Conservation (phyloP, 2,113 vertebrate species). For the Zootoca vivipara region DNA sequence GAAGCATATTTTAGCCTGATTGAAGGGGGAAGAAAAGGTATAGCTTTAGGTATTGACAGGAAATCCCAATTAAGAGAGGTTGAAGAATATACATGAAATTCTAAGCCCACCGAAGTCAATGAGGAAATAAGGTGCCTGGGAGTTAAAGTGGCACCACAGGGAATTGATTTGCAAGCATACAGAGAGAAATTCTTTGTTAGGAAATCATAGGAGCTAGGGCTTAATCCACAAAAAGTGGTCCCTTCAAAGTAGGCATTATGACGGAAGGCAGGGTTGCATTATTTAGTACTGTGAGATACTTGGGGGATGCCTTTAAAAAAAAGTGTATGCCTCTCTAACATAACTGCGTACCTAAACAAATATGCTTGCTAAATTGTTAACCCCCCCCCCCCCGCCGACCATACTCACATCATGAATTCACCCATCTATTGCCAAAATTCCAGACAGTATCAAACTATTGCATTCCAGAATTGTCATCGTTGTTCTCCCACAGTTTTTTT, state of each 20-base stretch:
- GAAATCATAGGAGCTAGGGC: not conserved
- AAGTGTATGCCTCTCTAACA: not conserved
- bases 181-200: not conserved
- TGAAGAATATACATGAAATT: slow-evolving; percentile 16
- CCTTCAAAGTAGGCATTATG: not conserved
- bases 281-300: not conserved
- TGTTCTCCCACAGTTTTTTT: not conserved
- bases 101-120: not conserved
- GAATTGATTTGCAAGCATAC: not conserved
- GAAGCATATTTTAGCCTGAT: slow-evolving; percentile 10
- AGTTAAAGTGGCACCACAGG: not conserved
- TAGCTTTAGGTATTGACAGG: not conserved
- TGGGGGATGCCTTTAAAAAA: not conserved
- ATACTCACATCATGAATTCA: not conserved
- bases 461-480: not conserved
- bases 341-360: not conserved
- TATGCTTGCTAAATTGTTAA: not conserved
- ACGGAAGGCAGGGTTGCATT: not conserved
- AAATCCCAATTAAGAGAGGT: slow-evolving; percentile 19
- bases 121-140: not conserved
- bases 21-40: not conserved
- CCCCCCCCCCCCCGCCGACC: no score
- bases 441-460: not conserved
- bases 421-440: not conserved
- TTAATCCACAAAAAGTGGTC: not conserved